Conservation (phyloP, 2,797 vertebrate genomes). For the Danionella dracula region DNA sequence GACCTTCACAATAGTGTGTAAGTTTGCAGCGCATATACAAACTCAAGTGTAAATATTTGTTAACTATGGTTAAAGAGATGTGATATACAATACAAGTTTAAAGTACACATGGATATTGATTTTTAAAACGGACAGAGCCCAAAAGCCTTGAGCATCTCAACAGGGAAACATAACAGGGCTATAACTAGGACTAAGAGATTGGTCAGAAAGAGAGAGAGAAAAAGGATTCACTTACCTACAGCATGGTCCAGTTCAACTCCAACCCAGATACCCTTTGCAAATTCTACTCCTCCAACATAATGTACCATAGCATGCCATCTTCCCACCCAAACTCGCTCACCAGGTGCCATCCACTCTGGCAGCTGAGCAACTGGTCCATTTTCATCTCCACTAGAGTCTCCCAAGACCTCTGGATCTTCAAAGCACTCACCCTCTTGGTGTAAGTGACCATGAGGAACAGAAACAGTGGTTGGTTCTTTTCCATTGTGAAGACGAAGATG, state of each 20-base stretch:
- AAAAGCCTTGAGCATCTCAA: no score
- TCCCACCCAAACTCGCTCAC: constrained; percentile 78
- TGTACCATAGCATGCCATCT: constrained; percentile 73
- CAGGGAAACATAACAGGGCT: neutral
- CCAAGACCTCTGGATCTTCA: constrained; percentile 45
- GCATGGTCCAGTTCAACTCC: constrained; percentile 77
- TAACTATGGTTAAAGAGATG: no score
- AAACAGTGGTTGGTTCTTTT: constrained; percentile 23
- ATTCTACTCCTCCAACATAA: constrained; percentile 80
- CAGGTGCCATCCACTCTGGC: constrained; percentile 73
- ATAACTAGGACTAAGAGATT: neutral
- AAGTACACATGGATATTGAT: no score
- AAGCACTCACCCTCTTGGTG: constrained; percentile 50
- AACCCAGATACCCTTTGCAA: constrained; percentile 80
- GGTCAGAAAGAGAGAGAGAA: neutral
- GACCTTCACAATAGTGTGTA: no score
- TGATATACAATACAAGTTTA: no score
- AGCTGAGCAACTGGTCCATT: constrained; percentile 65
- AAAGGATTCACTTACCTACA: constrained; percentile 66
- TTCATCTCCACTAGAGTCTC: constrained; percentile 70
- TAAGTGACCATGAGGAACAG: constrained; percentile 35
- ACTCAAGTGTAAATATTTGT: no score
- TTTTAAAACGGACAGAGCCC: no score
- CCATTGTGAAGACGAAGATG: constrained; percentile 44
- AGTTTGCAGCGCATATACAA: no score